These are phyloP conservation scores for Drosophila cognata DNA, from an alignment of 2,888 invertebrate species.

Conservation along the genomic window DNA sequence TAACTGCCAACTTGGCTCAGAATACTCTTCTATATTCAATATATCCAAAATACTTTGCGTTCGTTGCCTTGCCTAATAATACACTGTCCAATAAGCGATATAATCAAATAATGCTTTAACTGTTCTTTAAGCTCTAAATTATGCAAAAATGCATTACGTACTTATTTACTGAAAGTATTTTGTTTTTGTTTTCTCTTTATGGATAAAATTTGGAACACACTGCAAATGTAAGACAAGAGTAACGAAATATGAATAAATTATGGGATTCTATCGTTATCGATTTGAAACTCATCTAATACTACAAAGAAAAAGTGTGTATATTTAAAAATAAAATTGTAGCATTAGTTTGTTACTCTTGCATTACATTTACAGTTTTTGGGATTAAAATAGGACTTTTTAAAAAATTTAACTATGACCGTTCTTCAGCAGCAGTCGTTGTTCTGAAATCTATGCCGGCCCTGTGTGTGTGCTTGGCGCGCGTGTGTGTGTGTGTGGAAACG, in stretches of 20 bases:
- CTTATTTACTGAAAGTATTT: constrained; percentile 37
- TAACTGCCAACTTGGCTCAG: constrained; percentile 49
- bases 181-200: constrained; percentile 8
- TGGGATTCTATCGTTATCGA: not conserved
- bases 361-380: constrained; percentile 6
- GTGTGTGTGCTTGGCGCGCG: not conserved
- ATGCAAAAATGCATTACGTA: constrained; percentile 68
- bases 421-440: constrained; percentile 47
- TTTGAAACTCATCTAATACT: not conserved
- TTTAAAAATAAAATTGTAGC: not conserved
- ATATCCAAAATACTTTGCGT: constrained; percentile 42
- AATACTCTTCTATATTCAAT: constrained; percentile 45
- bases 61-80: constrained; percentile 65
- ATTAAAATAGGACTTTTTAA: constrained; percentile 21
- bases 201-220: constrained; percentile 13
- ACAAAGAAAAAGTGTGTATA: not conserved
- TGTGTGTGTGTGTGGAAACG: constrained; percentile 26
- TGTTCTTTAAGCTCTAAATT: constrained; percentile 62
- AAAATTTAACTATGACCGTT: constrained; percentile 69
- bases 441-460: constrained; percentile 7
- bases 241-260: constrained; percentile 12
- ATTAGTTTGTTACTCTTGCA: constrained; percentile 4
- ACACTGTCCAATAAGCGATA: constrained; percentile 39
- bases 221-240: constrained; percentile 4
- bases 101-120: constrained; percentile 28